Evolutionary conservation across 2,113 vertebrate species (phyloP).

Genomic region (Zapornia atra): DNA sequence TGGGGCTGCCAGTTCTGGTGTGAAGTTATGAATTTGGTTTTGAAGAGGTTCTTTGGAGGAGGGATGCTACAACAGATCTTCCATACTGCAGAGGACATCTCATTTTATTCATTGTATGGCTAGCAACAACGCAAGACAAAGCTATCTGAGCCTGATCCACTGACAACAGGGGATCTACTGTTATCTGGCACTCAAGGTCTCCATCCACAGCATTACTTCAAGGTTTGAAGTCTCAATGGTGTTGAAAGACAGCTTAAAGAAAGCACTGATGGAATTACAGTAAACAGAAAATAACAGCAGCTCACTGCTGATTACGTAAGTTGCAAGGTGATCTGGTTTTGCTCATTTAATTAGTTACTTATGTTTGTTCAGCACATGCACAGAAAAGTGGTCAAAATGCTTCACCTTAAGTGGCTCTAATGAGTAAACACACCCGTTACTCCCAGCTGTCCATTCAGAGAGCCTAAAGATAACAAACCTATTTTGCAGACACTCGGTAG

Average conservation of each 20-base stretch:
- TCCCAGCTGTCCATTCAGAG: conserved; percentile 15
- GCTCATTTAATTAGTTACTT: conserved; percentile 15
- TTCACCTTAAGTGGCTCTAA: conserved; percentile 42
- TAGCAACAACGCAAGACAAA: not conserved
- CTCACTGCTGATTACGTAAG: not conserved
- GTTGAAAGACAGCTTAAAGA: conserved; percentile 12
- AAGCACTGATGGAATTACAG: not conserved
- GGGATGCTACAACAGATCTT: not conserved
- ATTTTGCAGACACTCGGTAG: not conserved
- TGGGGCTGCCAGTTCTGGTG: not conserved
- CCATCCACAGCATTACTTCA: not conserved
- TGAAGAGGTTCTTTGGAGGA: not conserved
- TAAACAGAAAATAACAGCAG: conserved; percentile 29
- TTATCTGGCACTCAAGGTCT: not conserved
- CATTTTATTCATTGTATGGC: not conserved
- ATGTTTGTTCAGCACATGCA: not conserved
- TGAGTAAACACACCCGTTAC: conserved; percentile 23
- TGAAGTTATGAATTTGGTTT: not conserved
- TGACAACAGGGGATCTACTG: not conserved
- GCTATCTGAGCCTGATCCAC: not conserved
- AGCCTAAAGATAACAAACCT: not conserved
- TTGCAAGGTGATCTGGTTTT: conserved; percentile 36
- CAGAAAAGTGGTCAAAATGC: conserved; percentile 10
- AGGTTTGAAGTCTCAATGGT: not conserved
- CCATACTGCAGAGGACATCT: not conserved